Conservation (phyloP, 2,888 invertebrate genomes). For the Xiphydria camelus region DNA sequence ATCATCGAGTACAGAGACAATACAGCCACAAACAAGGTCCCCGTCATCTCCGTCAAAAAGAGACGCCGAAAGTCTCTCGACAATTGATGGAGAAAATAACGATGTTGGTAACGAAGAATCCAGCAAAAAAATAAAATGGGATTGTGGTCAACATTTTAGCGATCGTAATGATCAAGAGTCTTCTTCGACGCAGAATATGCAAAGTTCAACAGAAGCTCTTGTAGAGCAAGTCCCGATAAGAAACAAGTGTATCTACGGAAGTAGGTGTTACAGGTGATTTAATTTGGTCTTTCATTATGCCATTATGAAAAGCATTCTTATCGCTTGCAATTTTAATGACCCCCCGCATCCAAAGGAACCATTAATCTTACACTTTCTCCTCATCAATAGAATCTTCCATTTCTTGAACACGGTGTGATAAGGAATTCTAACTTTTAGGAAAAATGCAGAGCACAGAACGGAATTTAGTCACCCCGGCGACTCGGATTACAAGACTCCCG, state of each 20-base stretch:
- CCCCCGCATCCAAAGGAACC: no score
- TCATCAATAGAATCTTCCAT: no score
- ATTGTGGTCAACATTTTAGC: constrained; percentile 27
- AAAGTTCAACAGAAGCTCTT: background rate
- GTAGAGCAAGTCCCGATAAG: constrained; percentile 30
- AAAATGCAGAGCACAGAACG: constrained; percentile 64
- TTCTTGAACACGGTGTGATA: no score
- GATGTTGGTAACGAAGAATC: constrained; percentile 18
- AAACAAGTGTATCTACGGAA: constrained; percentile 68
- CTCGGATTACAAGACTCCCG: constrained; percentile 61
- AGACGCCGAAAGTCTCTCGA: constrained; percentile 1
- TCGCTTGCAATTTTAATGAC: no score
- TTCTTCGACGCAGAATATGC: no score
- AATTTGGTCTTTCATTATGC: constrained; percentile 1
- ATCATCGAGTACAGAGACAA: no score
- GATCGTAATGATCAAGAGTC: constrained; percentile 19
- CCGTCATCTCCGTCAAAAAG: constrained; percentile 7
- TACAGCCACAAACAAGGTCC: no score
- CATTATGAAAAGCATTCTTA: no score
- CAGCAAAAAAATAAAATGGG: constrained; percentile 33
- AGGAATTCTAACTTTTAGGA: constrained; percentile 55
- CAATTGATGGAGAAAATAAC: background rate
- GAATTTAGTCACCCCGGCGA: constrained; percentile 70
- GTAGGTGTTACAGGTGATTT: constrained; percentile 66
- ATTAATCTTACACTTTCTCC: no score